These are phyloP conservation scores for Andrena fulva DNA, from an alignment of 2,888 invertebrate genomes.

Conservation along the genomic window DNA sequence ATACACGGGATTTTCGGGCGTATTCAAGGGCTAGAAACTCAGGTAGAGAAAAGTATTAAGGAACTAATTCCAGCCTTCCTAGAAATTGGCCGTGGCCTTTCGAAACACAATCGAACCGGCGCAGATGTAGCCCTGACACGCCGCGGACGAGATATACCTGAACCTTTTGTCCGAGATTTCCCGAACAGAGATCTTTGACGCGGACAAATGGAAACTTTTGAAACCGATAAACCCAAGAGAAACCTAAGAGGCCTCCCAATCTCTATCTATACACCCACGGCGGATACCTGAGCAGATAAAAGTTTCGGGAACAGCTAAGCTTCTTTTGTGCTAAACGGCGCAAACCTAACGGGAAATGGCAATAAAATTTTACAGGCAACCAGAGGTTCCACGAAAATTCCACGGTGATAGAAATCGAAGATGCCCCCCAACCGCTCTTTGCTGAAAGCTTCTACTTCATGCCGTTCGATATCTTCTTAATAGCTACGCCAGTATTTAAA, in stretches of 20 bases:
- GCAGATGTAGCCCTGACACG: constrained; percentile 63
- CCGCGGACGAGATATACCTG: constrained; percentile 58
- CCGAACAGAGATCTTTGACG: constrained; percentile 48
- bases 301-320: not conserved
- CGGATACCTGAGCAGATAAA: constrained; percentile 22
- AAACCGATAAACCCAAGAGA: constrained; percentile 21
- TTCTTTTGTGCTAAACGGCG: constrained; percentile 4
- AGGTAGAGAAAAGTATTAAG: constrained; percentile 59
- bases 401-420: not conserved
- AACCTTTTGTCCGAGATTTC: constrained; percentile 62
- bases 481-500: not conserved
- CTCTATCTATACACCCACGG: not conserved
- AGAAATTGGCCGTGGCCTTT: constrained; percentile 72
- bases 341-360: not conserved
- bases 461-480: too few relatives aligned
- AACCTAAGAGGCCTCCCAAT: constrained; percentile 12
- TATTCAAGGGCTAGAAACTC: constrained; percentile 32
- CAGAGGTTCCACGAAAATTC: not conserved
- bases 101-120: constrained; percentile 65
- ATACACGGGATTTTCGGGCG: constrained; percentile 13
- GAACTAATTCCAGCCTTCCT: constrained; percentile 71
- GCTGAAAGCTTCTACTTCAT: too few relatives aligned
- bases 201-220: constrained; percentile 37
- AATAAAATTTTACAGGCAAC: not conserved
- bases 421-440: too few relatives aligned